phyloP scores from a whole-genome alignment of 2,113 vertebrate species.

The Polypterus senegalus region DNA sequence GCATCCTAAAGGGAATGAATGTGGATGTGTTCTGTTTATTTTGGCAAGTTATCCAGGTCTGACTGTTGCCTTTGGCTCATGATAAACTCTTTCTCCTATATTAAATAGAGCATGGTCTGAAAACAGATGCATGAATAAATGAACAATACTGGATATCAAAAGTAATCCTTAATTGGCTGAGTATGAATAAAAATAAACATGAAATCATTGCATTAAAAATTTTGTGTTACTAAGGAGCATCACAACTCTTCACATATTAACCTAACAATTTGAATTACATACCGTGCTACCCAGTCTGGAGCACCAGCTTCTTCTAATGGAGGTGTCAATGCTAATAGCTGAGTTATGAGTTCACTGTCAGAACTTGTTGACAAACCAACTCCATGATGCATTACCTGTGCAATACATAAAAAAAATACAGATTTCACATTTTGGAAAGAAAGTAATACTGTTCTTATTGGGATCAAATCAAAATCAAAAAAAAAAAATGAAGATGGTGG shows the following conservation, averaged over 20 bases:
- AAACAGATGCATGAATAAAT: no score
- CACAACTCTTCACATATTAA: no score
- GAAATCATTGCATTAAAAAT: neutral
- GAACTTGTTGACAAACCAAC: slow-evolving; percentile 90
- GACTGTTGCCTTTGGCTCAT: no score
- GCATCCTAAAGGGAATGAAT: no score
- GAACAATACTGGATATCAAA: no score
- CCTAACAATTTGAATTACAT: slow-evolving; percentile 13
- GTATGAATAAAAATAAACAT: neutral
- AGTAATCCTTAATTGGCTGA: neutral
- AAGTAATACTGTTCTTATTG: neutral
- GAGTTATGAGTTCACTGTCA: slow-evolving; percentile 93
- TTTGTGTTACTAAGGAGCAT: no score
- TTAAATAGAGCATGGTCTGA: no score
- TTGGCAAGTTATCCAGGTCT: no score
- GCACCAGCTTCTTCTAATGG: slow-evolving; percentile 76
- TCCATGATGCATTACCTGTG: slow-evolving; percentile 84
- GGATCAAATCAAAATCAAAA: no score
- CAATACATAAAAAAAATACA: slow-evolving; percentile 6
- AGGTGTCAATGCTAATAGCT: slow-evolving; percentile 86
- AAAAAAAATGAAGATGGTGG: no score
- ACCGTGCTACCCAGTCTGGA: slow-evolving; percentile 95
- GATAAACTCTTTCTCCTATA: no score
- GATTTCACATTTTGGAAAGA: neutral
- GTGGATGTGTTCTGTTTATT: no score